Base-by-base conservation (phyloP, 2,888 invertebrate species). In the Elgonia sp. region DNA sequence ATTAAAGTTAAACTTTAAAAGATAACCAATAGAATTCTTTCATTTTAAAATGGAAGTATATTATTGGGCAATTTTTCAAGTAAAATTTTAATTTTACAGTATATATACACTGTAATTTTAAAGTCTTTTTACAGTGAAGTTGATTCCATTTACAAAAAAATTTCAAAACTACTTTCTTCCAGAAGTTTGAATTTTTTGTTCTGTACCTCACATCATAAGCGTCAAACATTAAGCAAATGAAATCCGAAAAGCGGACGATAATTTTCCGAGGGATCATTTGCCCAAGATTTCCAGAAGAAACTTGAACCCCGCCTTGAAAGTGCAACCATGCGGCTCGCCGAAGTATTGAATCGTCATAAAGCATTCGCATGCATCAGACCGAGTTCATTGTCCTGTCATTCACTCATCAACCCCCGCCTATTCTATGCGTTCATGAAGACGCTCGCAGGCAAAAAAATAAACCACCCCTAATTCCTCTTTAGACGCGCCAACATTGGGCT, bases 311-410 rank as follows among this genome's bases (percentile, higher is more conserved):
- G 91, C 90, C 90, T 91, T 91, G 89, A 89, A 84, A 90, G 91
- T 92, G 92, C 92, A 92, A 90, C 91, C 90, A 89, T 86, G 91
- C 89, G 90, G 88, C 81, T 86, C 73, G 88, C 90, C 90, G 89
- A 87, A 90, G 92, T 94, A 94, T 94, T 94, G 94, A 94, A 93
- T 94, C 93, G 93, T 94, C 94, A 94, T 94, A 94, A 93, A 94
- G 93, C 94, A 92, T 91, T 93, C 92, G 94, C 93, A 92, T 94
- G 94, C 94, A 94, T 94, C 93, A 92, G 93, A 90, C 91, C 91
- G 77, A 84, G 88, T 92, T 94, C 93, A 94, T 94, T 94, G 94
- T 94, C 94, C 94, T 94, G 94, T 94, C 94, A 94, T 94, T 94
- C 94, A 94, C 93, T 94, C 94, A 92, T 94, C 94, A 94, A 94